Evolutionary conservation across 2,888 invertebrate genomes (phyloP), one percentile per base, ranked within the genome.

Genomic region (Pardosa pseudoannulata): DNA sequence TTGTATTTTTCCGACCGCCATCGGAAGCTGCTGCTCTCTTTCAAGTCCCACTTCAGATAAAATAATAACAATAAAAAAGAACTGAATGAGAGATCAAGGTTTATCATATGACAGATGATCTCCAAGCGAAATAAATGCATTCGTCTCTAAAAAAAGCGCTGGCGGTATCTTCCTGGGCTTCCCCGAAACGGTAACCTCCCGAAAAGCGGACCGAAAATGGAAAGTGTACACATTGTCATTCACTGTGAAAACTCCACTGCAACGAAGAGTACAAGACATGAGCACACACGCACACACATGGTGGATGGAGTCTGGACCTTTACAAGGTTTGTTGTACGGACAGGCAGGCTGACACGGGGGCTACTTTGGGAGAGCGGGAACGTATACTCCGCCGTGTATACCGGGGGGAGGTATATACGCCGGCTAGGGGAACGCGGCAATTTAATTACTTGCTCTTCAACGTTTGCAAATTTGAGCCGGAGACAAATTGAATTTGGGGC

Each of bases 391-490:
- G 23, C 19, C 6, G 74, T n/a, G 32, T 41, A 68, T 41, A 70
- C 78, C 67, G 19, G 62, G 50, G 50, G 41, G 68, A 56, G 74
- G 67, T 67, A 71, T 82, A 82, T 82, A 62, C 39, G 23, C 31
- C n/a, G 23, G 56, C 71, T 36, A 32, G 50, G 71, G 83, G 72
- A 46, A 67, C 28, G 83, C 72, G 72, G 72, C 83, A 83, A 83
- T 83, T 83, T 83, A 83, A 83, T 83, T 83, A 83, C 83, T 78
- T 72, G 83, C 83, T 83, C 78, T 83, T 83, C 83, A 83, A 65
- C 78, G 83, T 83, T 78, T 83, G 83, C 83, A 83, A 83, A 83
- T 83, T 83, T 83, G 83, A 83, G 83, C 83, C 67, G 72, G 67
- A 83, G 83, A 83, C 83, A 83, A 83, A 83, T 83, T 83, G 72